A percentile compares a stretch with the other conserved stretches of the same genome.
phyloP scores from a whole-genome alignment of 2,888 invertebrate genomes.

The Cheilosia vernalis region DNA sequence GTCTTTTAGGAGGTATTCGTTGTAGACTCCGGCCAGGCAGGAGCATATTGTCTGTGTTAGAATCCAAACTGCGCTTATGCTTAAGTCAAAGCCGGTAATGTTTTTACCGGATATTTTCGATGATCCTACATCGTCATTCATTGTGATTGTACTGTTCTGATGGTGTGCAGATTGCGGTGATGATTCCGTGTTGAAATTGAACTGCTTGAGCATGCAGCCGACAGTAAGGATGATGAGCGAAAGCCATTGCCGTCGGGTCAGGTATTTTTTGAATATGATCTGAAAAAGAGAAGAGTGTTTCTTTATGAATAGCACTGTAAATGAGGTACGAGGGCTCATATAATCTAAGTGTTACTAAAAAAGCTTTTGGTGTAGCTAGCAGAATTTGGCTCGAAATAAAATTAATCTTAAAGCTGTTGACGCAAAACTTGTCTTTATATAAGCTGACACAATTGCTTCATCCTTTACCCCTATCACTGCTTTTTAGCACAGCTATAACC shows the following conservation, averaged over 20 bases:
- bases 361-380: no score
- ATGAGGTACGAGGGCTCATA: no score
- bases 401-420: no score
- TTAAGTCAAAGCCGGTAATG: slow-evolving; percentile 84
- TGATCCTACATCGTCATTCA: slow-evolving; percentile 49
- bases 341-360: no score
- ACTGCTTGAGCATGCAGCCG: slow-evolving; percentile 96
- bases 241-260: slow-evolving; percentile 93
- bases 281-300: slow-evolving; percentile 81
- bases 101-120: slow-evolving; percentile 77
- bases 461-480: no score
- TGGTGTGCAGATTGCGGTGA: slow-evolving; percentile 76
- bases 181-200: slow-evolving; percentile 84
- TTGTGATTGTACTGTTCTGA: slow-evolving; percentile 19
- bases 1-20: slow-evolving; percentile 95
- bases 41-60: slow-evolving; percentile 94
- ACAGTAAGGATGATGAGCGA: slow-evolving; percentile 93
- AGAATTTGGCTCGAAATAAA: no score
- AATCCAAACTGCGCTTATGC: slow-evolving; percentile 87
- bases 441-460: no score
- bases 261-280: slow-evolving; percentile 92
- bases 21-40: slow-evolving; percentile 97
- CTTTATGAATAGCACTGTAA: no score
- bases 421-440: no score
- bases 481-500: no score